Conservation (phyloP, 2,888 invertebrate species). For the Cheilosia vernalis region DNA sequence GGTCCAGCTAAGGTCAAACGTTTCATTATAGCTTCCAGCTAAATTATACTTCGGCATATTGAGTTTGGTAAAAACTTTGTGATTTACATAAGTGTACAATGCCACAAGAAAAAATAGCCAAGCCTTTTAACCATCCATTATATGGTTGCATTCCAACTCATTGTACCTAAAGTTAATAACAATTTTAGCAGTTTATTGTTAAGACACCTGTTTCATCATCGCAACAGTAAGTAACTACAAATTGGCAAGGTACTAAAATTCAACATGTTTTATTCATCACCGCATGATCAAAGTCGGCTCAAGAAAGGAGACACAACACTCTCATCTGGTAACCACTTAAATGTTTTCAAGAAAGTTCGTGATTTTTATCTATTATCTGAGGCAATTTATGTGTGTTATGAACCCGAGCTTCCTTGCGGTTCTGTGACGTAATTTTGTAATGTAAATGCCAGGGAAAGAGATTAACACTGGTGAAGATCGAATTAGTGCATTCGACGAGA, state of each 20-base stretch:
- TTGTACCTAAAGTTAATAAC: neutral
- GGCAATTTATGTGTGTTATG: too few relatives aligned
- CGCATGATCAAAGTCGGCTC: conserved; percentile 38
- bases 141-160: too few relatives aligned
- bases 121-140: too few relatives aligned
- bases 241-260: conserved; percentile 26
- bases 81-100: too few relatives aligned
- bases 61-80: too few relatives aligned
- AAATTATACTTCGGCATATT: too few relatives aligned
- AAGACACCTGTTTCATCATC: conserved; percentile 25
- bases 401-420: too few relatives aligned
- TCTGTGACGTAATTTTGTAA: conserved; percentile 9
- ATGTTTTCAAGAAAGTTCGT: conserved; percentile 2
- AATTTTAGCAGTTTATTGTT: neutral
- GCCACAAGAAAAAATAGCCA: too few relatives aligned
- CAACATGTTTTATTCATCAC: conserved; percentile 41
- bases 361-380: conserved; percentile 11
- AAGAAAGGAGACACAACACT: neutral
- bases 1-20: too few relatives aligned
- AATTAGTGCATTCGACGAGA: conserved; percentile 9
- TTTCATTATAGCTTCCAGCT: too few relatives aligned
- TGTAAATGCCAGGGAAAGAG: neutral
- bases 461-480: neutral
- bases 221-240: conserved; percentile 20
- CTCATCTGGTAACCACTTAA: neutral